These are phyloP conservation scores for Chrysocyon brachyurus DNA, from an alignment of 2,797 vertebrate species.

Conservation along the genomic window DNA sequence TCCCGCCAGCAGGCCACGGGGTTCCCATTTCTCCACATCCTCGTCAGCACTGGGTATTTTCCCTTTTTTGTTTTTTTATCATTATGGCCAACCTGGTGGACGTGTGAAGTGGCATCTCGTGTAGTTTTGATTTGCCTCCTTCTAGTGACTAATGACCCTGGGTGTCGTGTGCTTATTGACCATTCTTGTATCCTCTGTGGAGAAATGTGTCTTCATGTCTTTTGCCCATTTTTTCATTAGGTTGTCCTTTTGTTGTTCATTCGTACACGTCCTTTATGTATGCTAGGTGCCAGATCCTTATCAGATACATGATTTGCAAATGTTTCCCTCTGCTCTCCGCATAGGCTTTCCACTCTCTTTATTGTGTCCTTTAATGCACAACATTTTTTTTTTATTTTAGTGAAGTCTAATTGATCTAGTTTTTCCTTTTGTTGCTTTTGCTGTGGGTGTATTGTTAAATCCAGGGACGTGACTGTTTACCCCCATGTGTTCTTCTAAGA, in stretches of 20 bases:
- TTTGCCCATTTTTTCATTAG: background rate
- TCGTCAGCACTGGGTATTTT: background rate
- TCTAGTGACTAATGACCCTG: background rate
- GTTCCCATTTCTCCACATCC: background rate
- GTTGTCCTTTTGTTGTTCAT: background rate
- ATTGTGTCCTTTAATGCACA: background rate
- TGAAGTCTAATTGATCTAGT: background rate
- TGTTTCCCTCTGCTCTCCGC: background rate
- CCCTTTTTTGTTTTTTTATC: background rate
- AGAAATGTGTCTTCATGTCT: background rate
- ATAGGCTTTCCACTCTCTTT: background rate
- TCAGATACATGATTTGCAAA: background rate
- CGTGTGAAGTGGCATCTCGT: background rate
- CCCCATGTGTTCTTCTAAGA: background rate
- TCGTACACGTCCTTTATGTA: fast-evolving
- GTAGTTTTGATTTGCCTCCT: background rate
- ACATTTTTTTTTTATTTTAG: background rate
- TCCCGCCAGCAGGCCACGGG: fast-evolving
- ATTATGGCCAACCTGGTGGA: background rate
- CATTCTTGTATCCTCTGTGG: background rate
- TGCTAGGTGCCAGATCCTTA: background rate
- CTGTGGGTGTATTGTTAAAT: background rate
- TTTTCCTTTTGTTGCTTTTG: background rate
- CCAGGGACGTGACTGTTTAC: background rate
- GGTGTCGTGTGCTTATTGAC: fast-evolving